Evolutionary conservation across 2,113 vertebrate species (phyloP).

Genomic region (Muntiacus muntjak): DNA sequence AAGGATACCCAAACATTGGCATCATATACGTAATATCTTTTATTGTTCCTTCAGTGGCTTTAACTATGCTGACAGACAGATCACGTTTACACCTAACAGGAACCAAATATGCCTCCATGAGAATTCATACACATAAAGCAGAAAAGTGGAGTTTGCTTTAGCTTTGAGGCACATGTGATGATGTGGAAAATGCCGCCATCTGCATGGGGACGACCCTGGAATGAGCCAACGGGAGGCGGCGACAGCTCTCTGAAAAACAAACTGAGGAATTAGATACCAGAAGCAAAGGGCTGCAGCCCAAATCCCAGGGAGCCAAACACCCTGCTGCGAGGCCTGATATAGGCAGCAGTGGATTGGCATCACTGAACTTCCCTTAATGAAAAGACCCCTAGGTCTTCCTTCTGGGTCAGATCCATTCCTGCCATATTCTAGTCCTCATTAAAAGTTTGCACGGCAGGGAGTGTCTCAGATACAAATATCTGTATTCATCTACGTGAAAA

Average conservation of each 20-base stretch:
- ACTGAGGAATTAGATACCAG: background rate
- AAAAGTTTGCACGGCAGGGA: background rate
- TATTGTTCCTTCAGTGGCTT: background rate
- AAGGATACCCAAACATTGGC: background rate
- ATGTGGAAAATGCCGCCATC: background rate
- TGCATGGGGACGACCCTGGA: background rate
- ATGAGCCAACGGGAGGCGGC: conserved; percentile 34
- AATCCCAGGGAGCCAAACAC: background rate
- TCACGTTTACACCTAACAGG: background rate
- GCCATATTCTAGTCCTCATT: background rate
- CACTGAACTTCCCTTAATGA: conserved; percentile 23
- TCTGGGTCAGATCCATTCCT: background rate
- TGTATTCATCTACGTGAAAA: background rate
- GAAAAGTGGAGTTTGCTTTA: background rate
- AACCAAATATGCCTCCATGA: background rate
- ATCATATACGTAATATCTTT: background rate
- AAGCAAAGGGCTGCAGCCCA: conserved; percentile 25
- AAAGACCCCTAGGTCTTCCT: background rate
- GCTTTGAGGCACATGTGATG: background rate
- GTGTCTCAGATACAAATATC: background rate
- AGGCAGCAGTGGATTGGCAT: background rate
- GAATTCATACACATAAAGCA: background rate
- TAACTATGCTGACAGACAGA: background rate
- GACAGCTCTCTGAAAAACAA: background rate
- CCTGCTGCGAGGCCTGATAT: background rate